These are phyloP conservation scores for Nasua narica DNA, from an alignment of 2,797 vertebrate species.

Conservation along the genomic window DNA sequence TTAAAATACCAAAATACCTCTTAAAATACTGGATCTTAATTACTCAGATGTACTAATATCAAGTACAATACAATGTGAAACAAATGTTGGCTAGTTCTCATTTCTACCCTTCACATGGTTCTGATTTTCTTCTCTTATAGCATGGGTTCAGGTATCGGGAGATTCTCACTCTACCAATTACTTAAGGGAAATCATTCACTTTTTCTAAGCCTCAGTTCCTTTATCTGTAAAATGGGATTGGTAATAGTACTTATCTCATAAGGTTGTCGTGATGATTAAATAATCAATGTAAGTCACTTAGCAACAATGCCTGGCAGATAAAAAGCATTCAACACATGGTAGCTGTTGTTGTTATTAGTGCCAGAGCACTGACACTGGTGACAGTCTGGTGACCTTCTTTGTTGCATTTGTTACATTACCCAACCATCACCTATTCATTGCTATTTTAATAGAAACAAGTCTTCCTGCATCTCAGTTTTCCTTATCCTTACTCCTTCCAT, in stretches of 20 bases:
- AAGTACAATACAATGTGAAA: neutral
- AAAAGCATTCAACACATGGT: neutral
- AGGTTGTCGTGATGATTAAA: neutral
- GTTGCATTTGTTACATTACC: neutral
- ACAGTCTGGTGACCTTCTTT: neutral
- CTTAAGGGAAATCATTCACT: neutral
- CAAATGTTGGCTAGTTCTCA: neutral
- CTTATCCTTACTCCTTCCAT: neutral
- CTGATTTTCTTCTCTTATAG: neutral
- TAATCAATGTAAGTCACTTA: neutral
- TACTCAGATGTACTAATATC: neutral
- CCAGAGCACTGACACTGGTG: neutral
- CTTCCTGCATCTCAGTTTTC: neutral
- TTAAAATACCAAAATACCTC: conserved; percentile 5
- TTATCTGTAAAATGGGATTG: neutral
- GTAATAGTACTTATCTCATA: neutral
- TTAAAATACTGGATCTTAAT: neutral
- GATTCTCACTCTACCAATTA: neutral
- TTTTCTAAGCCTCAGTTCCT: neutral
- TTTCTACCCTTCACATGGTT: conserved; percentile 34
- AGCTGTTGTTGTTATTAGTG: neutral
- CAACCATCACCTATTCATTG: neutral
- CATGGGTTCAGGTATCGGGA: neutral
- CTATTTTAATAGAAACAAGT: neutral
- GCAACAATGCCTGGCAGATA: neutral